These are phyloP conservation scores for Eudemis profundana DNA, from an alignment of 2,888 invertebrate genomes.

Conservation along the genomic window DNA sequence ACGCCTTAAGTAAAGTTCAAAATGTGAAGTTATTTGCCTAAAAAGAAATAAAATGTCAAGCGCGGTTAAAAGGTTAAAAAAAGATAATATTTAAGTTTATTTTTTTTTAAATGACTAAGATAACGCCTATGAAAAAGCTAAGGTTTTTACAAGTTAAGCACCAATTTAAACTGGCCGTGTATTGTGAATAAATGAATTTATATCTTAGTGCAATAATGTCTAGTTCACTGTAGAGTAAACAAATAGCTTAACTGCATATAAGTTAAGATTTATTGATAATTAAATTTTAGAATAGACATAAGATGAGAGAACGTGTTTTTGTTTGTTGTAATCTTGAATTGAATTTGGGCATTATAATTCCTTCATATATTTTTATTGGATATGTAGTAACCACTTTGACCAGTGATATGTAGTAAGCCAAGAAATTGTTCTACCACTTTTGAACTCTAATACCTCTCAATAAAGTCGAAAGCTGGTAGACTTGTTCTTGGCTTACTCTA, in stretches of 20 bases:
- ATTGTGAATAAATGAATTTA: constrained; percentile 3
- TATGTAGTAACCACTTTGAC: too few species aligned
- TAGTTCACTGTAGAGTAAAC: constrained; percentile 47
- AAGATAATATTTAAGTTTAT: too few species aligned
- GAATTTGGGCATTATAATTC: neutral
- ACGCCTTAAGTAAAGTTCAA: too few species aligned
- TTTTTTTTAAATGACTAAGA: neutral
- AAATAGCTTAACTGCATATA: constrained; percentile 10
- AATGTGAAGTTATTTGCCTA: too few species aligned
- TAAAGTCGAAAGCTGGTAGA: too few species aligned
- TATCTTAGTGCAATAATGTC: constrained; percentile 51
- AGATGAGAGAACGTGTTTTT: neutral
- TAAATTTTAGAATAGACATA: neutral
- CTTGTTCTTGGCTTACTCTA: too few species aligned
- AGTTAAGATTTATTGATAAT: constrained; percentile 11
- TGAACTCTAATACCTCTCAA: too few species aligned
- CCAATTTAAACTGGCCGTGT: constrained; percentile 35
- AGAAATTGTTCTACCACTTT: too few species aligned
- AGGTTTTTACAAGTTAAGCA: constrained; percentile 34
- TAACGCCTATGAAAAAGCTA: constrained; percentile 20
- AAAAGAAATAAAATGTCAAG: too few species aligned
- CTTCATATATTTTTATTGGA: too few species aligned
- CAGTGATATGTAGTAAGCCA: too few species aligned
- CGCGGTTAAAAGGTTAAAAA: too few species aligned
- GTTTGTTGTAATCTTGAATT: neutral